Evolutionary conservation across 2,797 vertebrate genomes (phyloP).

Genomic region (Sebastes steindachneri): DNA sequence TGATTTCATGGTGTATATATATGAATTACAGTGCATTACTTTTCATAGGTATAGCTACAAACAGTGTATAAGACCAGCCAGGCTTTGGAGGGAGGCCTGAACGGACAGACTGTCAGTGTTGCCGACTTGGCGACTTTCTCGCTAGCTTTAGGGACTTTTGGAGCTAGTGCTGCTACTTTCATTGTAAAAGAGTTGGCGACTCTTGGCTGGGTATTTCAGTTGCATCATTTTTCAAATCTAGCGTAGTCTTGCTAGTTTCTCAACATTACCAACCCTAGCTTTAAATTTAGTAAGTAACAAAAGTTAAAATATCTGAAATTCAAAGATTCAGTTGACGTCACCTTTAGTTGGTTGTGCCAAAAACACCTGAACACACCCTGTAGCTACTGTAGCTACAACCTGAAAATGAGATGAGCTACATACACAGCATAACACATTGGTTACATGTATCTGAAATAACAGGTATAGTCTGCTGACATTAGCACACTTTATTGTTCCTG

Average conservation of each 20-base stretch:
- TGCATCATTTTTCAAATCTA: no score
- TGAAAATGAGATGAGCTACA: background rate
- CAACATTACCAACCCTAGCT: background rate
- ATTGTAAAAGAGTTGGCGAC: no score
- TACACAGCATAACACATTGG: background rate
- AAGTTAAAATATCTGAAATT: background rate
- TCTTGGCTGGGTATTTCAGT: no score
- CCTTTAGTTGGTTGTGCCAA: background rate
- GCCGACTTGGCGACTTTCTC: no score
- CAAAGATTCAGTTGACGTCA: background rate
- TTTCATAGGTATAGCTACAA: accelerated
- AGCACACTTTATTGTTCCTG: background rate
- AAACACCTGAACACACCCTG: background rate
- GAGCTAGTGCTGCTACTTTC: no score
- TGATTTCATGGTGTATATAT: no score
- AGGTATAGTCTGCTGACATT: background rate
- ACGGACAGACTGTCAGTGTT: no score
- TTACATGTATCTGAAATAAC: background rate
- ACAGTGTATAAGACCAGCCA: no score
- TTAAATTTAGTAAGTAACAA: background rate
- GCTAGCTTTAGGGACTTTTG: no score
- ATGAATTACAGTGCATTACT: no score
- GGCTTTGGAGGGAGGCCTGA: no score
- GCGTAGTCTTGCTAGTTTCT: no score
- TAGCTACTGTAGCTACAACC: background rate